Conservation (phyloP, 37 sponge, comb jelly and placozoan species). For the Eunapius fragilis region DNA sequence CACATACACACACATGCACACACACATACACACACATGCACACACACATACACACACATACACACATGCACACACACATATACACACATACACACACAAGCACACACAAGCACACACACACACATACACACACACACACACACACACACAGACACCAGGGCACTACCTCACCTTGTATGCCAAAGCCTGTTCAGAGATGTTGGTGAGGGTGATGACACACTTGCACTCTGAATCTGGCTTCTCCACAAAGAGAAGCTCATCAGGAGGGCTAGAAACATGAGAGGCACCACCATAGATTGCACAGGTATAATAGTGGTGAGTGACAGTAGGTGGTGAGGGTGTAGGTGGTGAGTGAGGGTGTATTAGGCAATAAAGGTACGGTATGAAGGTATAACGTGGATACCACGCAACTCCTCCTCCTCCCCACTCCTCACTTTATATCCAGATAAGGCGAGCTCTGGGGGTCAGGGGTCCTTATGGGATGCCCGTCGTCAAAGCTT, state of each 20-base stretch:
- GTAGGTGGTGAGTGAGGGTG: neutral
- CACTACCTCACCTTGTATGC: conserved; percentile 59
- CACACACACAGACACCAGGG: neutral
- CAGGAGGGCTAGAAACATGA: conserved; percentile 31
- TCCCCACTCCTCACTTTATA: no score
- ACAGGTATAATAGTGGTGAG: no score
- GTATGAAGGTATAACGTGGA: neutral
- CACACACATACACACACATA: neutral
- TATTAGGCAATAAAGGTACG: no score
- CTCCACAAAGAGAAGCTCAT: conserved; percentile 51
- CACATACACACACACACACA: neutral
- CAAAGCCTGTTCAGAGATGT: conserved; percentile 24
- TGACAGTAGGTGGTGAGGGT: neutral
- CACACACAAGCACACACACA: conserved; percentile 6
- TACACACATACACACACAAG: neutral
- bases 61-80: neutral
- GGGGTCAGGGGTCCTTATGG: conserved; percentile 1
- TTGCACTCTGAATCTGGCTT: conserved; percentile 14
- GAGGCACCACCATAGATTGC: neutral
- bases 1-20: neutral
- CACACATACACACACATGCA: neutral
- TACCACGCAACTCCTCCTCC: no score
- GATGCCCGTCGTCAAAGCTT: no score
- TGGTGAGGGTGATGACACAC: conserved; percentile 63
- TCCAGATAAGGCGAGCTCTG: neutral